Evolutionary conservation across 2,888 invertebrate genomes (phyloP).

Genomic region (Magallana nippona): DNA sequence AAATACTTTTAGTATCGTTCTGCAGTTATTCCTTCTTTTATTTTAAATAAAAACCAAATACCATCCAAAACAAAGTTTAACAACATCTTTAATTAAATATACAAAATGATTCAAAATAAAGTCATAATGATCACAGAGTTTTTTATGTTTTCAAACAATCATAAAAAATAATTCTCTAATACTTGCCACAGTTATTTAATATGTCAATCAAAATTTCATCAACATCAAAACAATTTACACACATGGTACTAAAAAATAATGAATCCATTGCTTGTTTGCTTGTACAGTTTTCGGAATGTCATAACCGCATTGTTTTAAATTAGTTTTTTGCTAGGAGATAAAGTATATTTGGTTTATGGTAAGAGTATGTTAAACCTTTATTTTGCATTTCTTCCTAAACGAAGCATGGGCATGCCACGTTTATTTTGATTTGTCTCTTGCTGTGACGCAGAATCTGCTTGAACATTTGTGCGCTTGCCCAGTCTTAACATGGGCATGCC

Average conservation of each 20-base stretch:
- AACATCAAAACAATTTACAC: conserved; percentile 6
- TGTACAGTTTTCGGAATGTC: conserved; percentile 24
- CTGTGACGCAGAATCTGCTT: conserved; percentile 70
- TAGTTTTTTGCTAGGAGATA: neutral
- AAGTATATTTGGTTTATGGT: neutral
- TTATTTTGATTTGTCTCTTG: conserved; percentile 55
- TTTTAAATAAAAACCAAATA: neutral
- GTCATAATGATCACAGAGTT: conserved; percentile 5
- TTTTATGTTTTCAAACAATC: conserved; percentile 17
- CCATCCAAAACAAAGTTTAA: neutral
- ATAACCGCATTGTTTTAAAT: neutral
- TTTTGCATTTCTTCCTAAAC: conserved; percentile 55
- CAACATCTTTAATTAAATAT: conserved; percentile 28
- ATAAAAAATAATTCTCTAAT: conserved; percentile 16
- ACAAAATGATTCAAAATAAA: conserved; percentile 29
- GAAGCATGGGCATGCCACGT: conserved; percentile 64
- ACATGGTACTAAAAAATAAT: conserved; percentile 22
- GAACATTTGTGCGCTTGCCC: conserved; percentile 70
- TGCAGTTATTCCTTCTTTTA: neutral
- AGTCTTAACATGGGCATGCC: conserved; percentile 71
- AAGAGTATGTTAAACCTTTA: conserved; percentile 7
- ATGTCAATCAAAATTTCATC: neutral
- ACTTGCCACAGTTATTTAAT: conserved; percentile 2
- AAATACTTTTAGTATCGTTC: no score
- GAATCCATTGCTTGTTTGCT: conserved; percentile 5